A percentile compares a stretch with the other conserved stretches of the same genome.
Evolutionary conservation across 2,888 invertebrate genomes (phyloP).

Genomic region (Heliconius sara): DNA sequence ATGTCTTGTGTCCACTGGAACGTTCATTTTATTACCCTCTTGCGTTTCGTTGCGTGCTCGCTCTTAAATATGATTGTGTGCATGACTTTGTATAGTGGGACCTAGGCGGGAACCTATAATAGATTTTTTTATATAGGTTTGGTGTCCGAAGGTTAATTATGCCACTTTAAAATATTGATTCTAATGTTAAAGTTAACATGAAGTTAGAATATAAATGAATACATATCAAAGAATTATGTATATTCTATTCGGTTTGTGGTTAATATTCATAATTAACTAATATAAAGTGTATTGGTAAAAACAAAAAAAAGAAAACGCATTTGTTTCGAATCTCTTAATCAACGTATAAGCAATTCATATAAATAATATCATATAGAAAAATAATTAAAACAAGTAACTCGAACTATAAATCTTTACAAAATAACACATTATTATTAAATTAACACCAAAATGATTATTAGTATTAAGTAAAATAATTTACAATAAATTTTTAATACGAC

Average conservation of each 20-base stretch:
- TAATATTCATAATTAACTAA: neutral
- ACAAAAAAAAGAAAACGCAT: neutral
- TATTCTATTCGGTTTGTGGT: neutral
- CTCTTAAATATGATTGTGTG: conserved; percentile 56
- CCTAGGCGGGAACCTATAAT: conserved; percentile 40
- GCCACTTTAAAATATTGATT: conserved; percentile 29
- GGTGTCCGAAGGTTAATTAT: conserved; percentile 54
- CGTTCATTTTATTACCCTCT: conserved; percentile 56
- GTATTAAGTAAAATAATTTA: conserved; percentile 14
- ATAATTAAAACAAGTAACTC: neutral
- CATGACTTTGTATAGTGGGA: conserved; percentile 50
- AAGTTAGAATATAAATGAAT: neutral
- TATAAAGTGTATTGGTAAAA: neutral
- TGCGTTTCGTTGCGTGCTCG: conserved; percentile 55
- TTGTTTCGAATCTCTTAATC: neutral
- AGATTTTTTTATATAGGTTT: conserved; percentile 39
- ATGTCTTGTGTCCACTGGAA: conserved; percentile 64
- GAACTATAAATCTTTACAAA: conserved; percentile 12
- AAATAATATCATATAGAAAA: neutral
- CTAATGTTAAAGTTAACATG: conserved; percentile 19
- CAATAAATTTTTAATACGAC: conserved; percentile 22
- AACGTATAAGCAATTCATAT: neutral
- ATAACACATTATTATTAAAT: conserved; percentile 22
- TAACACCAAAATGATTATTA: conserved; percentile 13
- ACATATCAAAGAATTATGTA: neutral